Evolutionary conservation across 2,113 vertebrate genomes (phyloP).

Genomic region (Empidonax traillii): DNA sequence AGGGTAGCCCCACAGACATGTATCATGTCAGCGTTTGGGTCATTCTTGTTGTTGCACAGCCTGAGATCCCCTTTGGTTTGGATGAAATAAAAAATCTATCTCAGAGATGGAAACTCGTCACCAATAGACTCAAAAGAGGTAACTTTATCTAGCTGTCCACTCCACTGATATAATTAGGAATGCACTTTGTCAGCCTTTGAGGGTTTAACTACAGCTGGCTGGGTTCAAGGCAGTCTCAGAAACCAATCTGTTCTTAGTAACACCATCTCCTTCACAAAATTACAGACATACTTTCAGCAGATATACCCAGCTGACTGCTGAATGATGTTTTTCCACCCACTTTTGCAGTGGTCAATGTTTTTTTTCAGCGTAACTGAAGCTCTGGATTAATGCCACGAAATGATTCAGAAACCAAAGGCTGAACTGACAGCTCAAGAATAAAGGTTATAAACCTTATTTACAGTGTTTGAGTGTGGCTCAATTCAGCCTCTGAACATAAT

Average conservation of each 20-base stretch:
- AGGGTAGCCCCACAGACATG: background rate
- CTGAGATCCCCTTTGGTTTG: background rate
- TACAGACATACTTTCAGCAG: slow-evolving; percentile 44
- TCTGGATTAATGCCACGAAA: background rate
- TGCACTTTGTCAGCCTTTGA: slow-evolving; percentile 47
- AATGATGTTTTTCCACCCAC: slow-evolving; percentile 27
- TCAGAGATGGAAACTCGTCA: background rate
- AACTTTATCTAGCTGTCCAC: slow-evolving; percentile 41
- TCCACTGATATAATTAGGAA: slow-evolving; percentile 50
- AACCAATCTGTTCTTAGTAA: slow-evolving; percentile 61
- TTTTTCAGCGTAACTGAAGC: background rate
- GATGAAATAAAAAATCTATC: background rate
- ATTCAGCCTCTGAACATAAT: background rate
- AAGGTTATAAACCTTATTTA: slow-evolving; percentile 7
- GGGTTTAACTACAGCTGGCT: slow-evolving; percentile 62
- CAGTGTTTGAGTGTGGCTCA: background rate
- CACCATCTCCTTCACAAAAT: slow-evolving; percentile 52
- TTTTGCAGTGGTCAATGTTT: background rate
- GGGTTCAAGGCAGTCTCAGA: slow-evolving; percentile 33
- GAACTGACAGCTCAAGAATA: background rate
- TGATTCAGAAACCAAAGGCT: slow-evolving; percentile 18
- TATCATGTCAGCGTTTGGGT: background rate
- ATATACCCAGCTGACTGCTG: background rate
- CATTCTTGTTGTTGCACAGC: background rate
- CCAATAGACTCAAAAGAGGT: slow-evolving; percentile 12